phyloP scores from a whole-genome alignment of 2,888 invertebrate species.

The Tinea trinotella region DNA sequence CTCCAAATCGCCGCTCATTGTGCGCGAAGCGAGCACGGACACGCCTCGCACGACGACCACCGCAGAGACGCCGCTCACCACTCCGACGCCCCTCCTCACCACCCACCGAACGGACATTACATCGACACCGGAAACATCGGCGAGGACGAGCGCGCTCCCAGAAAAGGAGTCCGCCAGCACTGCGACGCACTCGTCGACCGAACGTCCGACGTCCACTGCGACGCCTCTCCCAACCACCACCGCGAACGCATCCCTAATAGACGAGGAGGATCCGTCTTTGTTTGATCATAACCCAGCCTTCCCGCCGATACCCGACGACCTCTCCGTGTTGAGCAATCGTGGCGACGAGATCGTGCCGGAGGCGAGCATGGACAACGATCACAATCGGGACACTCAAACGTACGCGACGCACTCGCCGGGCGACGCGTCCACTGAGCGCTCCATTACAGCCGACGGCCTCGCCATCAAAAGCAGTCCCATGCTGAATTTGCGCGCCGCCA shows the following conservation, averaged over 20 bases:
- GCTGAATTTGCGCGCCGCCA: constrained; percentile 51
- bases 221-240: constrained; percentile 14
- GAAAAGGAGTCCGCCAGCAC: too few species aligned
- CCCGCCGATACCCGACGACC: constrained; percentile 59
- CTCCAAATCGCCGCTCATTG: constrained; percentile 55
- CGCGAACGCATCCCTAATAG: constrained; percentile 29
- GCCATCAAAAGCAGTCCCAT: constrained; percentile 29
- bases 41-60: neutral
- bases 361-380: constrained; percentile 37
- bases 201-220: neutral
- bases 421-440: neutral
- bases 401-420: constrained; percentile 29
- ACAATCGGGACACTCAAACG: constrained; percentile 14
- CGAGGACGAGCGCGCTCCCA: neutral
- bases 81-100: neutral
- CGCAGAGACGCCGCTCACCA: neutral
- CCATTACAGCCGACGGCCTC: neutral
- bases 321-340: constrained; percentile 50
- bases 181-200: neutral
- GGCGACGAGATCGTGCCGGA: constrained; percentile 55
- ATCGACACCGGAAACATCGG: neutral
- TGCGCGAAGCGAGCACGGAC: constrained; percentile 36
- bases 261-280: constrained; percentile 49
- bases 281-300: constrained; percentile 63
- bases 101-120: too few species aligned